Evolutionary conservation across 2,797 vertebrate species (phyloP).

Genomic region (Centroberyx gerrardi): DNA sequence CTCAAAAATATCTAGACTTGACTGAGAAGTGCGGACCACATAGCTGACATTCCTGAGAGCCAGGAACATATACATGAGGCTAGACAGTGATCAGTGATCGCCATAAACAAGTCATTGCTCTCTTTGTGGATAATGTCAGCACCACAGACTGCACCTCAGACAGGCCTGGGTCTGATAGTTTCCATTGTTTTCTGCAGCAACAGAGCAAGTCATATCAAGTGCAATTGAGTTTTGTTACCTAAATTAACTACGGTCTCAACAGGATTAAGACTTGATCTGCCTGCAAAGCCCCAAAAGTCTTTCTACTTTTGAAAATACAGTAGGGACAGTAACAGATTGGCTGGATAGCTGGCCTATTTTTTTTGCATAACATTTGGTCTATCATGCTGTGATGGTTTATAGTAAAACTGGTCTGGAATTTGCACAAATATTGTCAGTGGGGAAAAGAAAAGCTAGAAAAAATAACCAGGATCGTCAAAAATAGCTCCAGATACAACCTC

Average conservation of each 20-base stretch:
- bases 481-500: conserved; percentile 76
- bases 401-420: conserved; percentile 74
- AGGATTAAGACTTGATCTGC: conserved; percentile 16
- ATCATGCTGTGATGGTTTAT: conserved; percentile 67
- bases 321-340: conserved; percentile 43
- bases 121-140: conserved; percentile 30
- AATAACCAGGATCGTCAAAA: conserved; percentile 78
- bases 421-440: conserved; percentile 74
- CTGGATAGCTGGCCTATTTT: conserved; percentile 23
- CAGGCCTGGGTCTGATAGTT: conserved; percentile 3
- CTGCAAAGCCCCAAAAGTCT: conserved; percentile 32
- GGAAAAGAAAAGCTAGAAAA: conserved; percentile 66
- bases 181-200: conserved; percentile 4
- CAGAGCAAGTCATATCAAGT: neutral
- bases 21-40: conserved; percentile 23
- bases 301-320: conserved; percentile 46
- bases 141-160: conserved; percentile 1
- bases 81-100: conserved; percentile 9
- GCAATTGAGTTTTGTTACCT: conserved; percentile 11
- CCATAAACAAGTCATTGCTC: conserved; percentile 25
- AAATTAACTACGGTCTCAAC: conserved; percentile 10
- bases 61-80: neutral
- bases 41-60: conserved; percentile 27
- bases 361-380: conserved; percentile 50
- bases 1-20: conserved; percentile 3